Evolutionary conservation across 2,888 invertebrate species (phyloP), one percentile per base, ranked within the genome.

Genomic region (Apocheima hispidaria): DNA sequence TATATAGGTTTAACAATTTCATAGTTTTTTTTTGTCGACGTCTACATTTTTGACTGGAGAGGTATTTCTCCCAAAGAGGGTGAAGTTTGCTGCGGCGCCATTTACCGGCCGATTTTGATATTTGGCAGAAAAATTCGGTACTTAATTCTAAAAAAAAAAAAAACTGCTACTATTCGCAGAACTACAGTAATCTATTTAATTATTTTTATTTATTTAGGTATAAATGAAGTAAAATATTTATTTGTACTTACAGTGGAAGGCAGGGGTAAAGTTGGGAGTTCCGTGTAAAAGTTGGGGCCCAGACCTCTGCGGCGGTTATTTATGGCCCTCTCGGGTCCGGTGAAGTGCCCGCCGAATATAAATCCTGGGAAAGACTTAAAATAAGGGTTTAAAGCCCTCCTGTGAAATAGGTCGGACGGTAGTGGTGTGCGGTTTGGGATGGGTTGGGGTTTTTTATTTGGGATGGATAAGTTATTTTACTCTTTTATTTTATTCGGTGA

Each of bases 291-390:
- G 61, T 67, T 71, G 71, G 74, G 73, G 71, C 71, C 62, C 72
- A 81, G 81, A 84, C 87, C 87, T 88, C 80, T 77, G 79, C 80
- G 82, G 83, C 72, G 75, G 89, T 92, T 89, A 92, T 91, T 91
- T 92, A 92, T 90, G 89, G 86, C 80, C 78, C 92, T 90, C 92
- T 91, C 87, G 91, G 87, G 92, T 75, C 84, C 84, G 81, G 81
- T 88, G 88, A 88, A 91, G 92, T 90, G 84, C 83, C 84, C 86
- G 82, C 83, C 80, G 90, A 90, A 91, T 90, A 91, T 91, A 91
- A 92, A 92, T 92, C 90, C 86, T 84, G 82, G 79, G 82, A 81
- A 82, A 86, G 88, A 90, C 88, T 87, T 90, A 83, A 88, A 88
- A 88, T 86, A 84, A 88, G 72, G 76, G 76, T 77, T 69, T 63